Base-by-base conservation (phyloP, 2,888 invertebrate species). In the Pyralis farinalis region DNA sequence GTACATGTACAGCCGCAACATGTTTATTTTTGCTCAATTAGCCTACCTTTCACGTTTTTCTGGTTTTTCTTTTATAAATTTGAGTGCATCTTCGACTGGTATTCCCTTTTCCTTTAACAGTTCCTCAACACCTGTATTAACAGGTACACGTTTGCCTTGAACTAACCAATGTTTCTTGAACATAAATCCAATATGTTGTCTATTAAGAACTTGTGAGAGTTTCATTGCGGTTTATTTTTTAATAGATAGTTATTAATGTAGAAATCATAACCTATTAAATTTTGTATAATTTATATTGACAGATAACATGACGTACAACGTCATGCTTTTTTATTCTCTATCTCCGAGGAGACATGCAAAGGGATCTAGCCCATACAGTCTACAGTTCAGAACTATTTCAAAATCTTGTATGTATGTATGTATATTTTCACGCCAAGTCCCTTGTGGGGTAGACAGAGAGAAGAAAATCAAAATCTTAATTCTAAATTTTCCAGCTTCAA, bases 111-210 rank as follows among this genome's bases (percentile, higher is more conserved):
- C 72, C 47, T 79, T 71, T 30, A 96, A 71, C 40, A 81, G 64
- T 21, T 85, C 71, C 53, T 92, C 91, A 1, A 92, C 81, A 0
- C 87, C 87, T 1, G 91, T 91, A 37, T 93, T 90, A 3, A 74
- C 47, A 0, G 93, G 82, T 44, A 80, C 80, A 49, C 92, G 90
- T 65, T 91, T 91, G 0, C 94, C 92, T 76, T 93, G 93, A 1
- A 91, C 55, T 49, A 91, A 74, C 96, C 96, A 96, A 70, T 94
- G 91, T 47, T 88, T 91, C 70, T 93, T 93, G 51, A 93, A 92
- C 86, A 92, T 91, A 86, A 93, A 92, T 32, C 91, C 94, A 53
- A 95, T 90, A 66, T 96, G 94, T 60, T 95, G 94, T 21, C 91
- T 86, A 42, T 76, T 88, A 52, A 95, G 76, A 45, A 90, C 77